Conservation (phyloP, 2,888 invertebrate species). For the Gisinianus flammeolus region DNA sequence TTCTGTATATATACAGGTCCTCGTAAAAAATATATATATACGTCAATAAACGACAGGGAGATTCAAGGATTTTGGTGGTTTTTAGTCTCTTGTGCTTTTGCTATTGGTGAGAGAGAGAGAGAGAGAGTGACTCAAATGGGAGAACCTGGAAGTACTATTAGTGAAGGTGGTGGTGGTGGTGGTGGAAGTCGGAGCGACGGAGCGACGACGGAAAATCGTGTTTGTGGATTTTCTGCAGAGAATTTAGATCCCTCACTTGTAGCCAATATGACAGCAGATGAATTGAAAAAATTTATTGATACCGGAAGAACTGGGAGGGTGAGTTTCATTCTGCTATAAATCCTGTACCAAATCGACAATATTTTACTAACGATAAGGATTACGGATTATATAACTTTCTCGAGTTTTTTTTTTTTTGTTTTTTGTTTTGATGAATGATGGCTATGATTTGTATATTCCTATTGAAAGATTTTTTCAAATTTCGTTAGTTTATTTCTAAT, state of each 20-base stretch:
- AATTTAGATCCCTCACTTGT: slow-evolving; percentile 63
- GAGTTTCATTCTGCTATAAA: too few species aligned
- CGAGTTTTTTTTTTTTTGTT: too few species aligned
- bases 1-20: neutral
- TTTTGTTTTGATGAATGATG: too few species aligned
- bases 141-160: slow-evolving; percentile 47
- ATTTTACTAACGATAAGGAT: too few species aligned
- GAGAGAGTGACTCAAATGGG: slow-evolving; percentile 45
- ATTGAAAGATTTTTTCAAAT: too few species aligned
- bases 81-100: neutral
- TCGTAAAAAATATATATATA: neutral
- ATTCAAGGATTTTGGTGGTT: neutral
- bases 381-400: too few species aligned
- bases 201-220: neutral
- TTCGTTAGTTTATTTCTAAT: too few species aligned
- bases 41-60: neutral
- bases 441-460: too few species aligned
- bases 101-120: neutral
- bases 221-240: neutral
- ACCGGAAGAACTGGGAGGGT: slow-evolving; percentile 81
- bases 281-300: slow-evolving; percentile 76
- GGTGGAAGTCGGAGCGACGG: neutral
- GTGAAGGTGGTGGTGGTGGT: slow-evolving; percentile 41
- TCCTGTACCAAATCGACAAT: too few species aligned
- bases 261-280: slow-evolving; percentile 62